Percentiles rank a stretch among this genome's conserved stretches.
Conservation (phyloP, 2,888 invertebrate genomes). For the Marronus borbonicus region DNA sequence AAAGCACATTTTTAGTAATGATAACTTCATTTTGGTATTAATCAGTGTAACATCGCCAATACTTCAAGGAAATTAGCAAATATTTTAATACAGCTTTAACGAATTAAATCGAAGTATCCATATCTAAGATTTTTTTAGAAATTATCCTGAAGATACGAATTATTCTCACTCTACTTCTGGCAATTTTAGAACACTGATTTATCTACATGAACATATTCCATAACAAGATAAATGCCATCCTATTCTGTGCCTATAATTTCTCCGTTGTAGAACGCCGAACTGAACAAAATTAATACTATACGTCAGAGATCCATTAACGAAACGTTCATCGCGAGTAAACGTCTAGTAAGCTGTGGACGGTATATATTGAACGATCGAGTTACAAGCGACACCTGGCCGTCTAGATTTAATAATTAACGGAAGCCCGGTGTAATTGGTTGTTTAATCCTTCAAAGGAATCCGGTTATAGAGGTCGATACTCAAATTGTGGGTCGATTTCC, state of each 20-base stretch:
- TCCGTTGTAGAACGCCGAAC: neutral
- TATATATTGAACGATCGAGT: slow-evolving; percentile 44
- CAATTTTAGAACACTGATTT: too few relatives aligned
- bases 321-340: slow-evolving; percentile 2
- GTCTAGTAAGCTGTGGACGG: neutral
- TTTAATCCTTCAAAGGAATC: slow-evolving; percentile 59
- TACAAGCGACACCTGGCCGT: slow-evolving; percentile 58
- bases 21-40: too few relatives aligned
- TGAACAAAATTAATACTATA: slow-evolving; percentile 27
- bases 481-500: slow-evolving; percentile 25
- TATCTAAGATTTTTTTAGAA: too few relatives aligned
- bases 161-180: too few relatives aligned
- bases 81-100: neutral
- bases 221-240: neutral
- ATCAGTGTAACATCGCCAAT: too few relatives aligned
- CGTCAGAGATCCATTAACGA: slow-evolving; percentile 6
- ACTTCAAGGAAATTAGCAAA: neutral
- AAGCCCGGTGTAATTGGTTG: slow-evolving; percentile 58
- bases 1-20: too few relatives aligned
- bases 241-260: neutral
- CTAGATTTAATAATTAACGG: slow-evolving; percentile 59
- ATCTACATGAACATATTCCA: neutral
- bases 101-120: neutral
- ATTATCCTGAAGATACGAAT: neutral
- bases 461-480: slow-evolving; percentile 53